Base-by-base conservation (phyloP, 2,888 invertebrate species). In the Zootermopsis nevadensis region DNA sequence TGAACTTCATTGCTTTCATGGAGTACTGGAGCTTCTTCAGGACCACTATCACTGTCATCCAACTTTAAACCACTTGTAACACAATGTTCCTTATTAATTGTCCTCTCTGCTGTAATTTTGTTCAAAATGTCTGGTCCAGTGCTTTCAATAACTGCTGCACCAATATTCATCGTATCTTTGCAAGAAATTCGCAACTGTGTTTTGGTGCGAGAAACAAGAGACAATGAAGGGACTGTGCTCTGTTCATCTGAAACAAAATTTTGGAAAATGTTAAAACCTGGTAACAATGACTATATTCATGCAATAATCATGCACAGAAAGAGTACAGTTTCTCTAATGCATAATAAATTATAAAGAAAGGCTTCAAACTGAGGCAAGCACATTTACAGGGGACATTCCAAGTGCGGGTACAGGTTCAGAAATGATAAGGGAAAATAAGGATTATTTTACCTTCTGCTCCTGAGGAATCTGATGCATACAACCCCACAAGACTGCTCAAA, bases 401-500 rank as follows among this genome's bases (percentile, higher is more conserved):
- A n/a, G n/a, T n/a, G n/a, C n/a, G n/a, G n/a, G n/a, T n/a, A n/a
- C n/a, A n/a, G n/a, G n/a, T n/a, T n/a, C n/a, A n/a, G n/a, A n/a
- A n/a, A n/a, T n/a, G n/a, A 35, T 31, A 1, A n/a, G 30, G 24
- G 10, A 30, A 27, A 35, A 60, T 66, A n/a, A 60, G n/a, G 2
- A 7, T 24, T 6, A 27, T n/a, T 42, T 42, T 80, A 82, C 74
- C 77, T 76, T 84, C 84, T 0, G 74, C 38, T 22, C 81, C 83
- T 15, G 60, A 80, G 12, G 72, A 33, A 55, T 82, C 83, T 35
- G 82, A 82, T 6, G 76, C 82, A 69, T 84, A 84, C 22, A 80
- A 12, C 15, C 76, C 53, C 53, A 82, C 76, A 30, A 84, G 74
- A 33, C 24, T 48, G 67, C 42, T 82, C n/a, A 84, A 67, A 31